These are phyloP conservation scores for Epinephelus lanceolatus DNA, from an alignment of 2,113 vertebrate species.

Conservation along the genomic window DNA sequence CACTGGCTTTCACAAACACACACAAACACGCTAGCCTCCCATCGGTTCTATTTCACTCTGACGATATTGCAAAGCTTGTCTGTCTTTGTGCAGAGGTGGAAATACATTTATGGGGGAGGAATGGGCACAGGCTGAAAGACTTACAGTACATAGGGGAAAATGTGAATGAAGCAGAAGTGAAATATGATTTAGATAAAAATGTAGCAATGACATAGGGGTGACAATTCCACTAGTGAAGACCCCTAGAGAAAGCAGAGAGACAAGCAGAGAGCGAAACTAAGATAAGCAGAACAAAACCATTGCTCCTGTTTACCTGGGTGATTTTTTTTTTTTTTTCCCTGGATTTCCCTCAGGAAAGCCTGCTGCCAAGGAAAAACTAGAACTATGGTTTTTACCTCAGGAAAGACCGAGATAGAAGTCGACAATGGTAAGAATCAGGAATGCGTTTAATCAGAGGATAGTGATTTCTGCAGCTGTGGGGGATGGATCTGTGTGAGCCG, in stretches of 20 bases:
- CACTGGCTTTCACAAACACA: slow-evolving; percentile 41
- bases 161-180: slow-evolving; percentile 29
- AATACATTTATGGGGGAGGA: slow-evolving; percentile 29
- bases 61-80: slow-evolving; percentile 11
- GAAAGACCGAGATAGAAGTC: slow-evolving; percentile 35
- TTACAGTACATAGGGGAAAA: slow-evolving; percentile 12
- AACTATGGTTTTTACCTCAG: slow-evolving; percentile 39
- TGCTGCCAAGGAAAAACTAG: background rate
- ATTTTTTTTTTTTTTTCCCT: background rate
- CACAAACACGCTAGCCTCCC: slow-evolving; percentile 10
- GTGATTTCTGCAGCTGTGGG: slow-evolving; percentile 46
- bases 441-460: slow-evolving; percentile 63
- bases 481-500: slow-evolving; percentile 26
- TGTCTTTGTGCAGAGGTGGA: slow-evolving; percentile 38
- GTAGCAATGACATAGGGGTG: slow-evolving; percentile 20
- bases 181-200: slow-evolving; percentile 49
- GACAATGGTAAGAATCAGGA: slow-evolving; percentile 48
- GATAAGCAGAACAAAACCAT: slow-evolving; percentile 3
- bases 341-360: slow-evolving; percentile 42
- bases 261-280: slow-evolving; percentile 7
- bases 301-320: slow-evolving; percentile 17
- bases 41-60: slow-evolving; percentile 12
- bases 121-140: slow-evolving; percentile 18
- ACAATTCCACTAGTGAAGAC: slow-evolving; percentile 11
- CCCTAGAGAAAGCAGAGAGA: slow-evolving; percentile 12